These are phyloP conservation scores for Lamellibrachia columna DNA, from an alignment of 2,888 invertebrate species.

Conservation along the genomic window DNA sequence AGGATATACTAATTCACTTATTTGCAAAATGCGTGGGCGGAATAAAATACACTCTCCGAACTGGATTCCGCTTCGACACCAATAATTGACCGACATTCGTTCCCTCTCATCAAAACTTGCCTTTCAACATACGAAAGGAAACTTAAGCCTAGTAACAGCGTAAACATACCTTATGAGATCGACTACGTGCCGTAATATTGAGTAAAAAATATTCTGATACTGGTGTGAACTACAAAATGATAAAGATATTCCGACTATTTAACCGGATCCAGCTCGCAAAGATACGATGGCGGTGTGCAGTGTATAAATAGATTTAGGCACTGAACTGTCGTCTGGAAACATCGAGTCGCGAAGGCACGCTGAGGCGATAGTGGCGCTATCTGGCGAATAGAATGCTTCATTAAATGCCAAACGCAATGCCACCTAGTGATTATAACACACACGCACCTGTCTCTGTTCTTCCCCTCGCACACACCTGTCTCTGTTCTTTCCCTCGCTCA, in stretches of 20 bases:
- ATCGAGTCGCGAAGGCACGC: background rate
- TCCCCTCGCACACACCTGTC: too few relatives aligned
- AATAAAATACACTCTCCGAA: background rate
- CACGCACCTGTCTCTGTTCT: too few relatives aligned
- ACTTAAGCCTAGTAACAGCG: background rate
- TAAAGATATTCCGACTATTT: constrained; percentile 3
- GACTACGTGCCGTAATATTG: background rate
- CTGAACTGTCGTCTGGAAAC: background rate
- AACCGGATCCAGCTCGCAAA: background rate
- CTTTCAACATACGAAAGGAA: background rate
- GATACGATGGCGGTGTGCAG: background rate
- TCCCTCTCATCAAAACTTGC: background rate
- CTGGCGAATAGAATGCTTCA: background rate
- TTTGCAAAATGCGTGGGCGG: background rate
- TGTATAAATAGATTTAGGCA: background rate
- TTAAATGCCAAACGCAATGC: too few relatives aligned
- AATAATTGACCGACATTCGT: background rate
- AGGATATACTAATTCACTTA: background rate
- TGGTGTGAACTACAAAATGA: background rate
- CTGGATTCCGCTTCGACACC: background rate
- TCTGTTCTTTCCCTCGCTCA: too few relatives aligned
- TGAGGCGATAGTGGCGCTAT: background rate
- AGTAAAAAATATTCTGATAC: background rate
- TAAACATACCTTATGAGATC: constrained; percentile 10
- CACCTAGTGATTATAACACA: too few relatives aligned